Evolutionary conservation across 2,113 vertebrate genomes (phyloP).

Genomic region (Oreotrochilus melanogaster): DNA sequence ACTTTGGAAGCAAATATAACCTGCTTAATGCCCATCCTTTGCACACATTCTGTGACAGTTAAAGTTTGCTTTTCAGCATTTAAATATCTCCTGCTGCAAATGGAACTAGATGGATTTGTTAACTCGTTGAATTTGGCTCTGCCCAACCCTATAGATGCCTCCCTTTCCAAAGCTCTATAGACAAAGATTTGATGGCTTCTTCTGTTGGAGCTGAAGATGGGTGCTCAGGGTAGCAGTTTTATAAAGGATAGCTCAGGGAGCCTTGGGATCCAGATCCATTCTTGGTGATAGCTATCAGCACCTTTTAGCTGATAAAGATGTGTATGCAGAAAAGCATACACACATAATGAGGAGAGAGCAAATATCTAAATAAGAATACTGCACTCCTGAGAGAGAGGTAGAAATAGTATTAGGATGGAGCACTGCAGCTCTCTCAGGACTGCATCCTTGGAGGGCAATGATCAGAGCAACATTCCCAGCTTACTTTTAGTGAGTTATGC

Average conservation of each 20-base stretch:
- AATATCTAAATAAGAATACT: not conserved
- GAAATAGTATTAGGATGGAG: not conserved
- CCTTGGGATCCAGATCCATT: not conserved
- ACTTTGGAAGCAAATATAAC: not conserved
- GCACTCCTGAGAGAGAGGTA: not conserved
- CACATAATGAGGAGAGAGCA: not conserved
- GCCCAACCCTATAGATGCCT: accelerated
- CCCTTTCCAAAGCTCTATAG: not conserved
- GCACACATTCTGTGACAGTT: accelerated
- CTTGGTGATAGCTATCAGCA: not conserved
- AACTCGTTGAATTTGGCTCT: not conserved
- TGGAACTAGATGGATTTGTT: not conserved
- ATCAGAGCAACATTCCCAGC: not conserved
- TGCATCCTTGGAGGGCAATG: not conserved
- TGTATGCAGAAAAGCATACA: not conserved
- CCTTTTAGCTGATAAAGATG: not conserved
- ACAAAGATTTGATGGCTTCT: not conserved
- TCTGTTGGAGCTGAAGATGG: not conserved
- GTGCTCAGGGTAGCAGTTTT: not conserved
- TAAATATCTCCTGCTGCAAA: not conserved
- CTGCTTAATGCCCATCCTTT: not conserved
- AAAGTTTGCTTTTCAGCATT: not conserved
- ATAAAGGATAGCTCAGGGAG: not conserved
- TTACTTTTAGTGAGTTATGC: not conserved
- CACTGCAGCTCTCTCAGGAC: not conserved